phyloP scores from a whole-genome alignment of 2,113 vertebrate species.

The Acanthochromis polyacanthus region DNA sequence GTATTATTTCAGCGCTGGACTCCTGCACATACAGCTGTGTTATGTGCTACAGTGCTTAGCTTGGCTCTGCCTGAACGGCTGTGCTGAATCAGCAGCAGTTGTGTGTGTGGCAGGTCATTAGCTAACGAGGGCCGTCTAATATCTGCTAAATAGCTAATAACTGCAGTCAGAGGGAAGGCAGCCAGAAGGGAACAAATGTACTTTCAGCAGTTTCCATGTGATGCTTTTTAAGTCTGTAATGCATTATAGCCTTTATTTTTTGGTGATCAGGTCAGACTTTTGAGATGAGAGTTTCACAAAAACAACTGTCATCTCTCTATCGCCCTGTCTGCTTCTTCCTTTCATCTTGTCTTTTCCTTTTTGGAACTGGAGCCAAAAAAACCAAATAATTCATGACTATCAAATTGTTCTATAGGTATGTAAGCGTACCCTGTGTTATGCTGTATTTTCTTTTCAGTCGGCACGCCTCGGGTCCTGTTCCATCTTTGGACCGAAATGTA shows the following conservation, averaged over 20 bases:
- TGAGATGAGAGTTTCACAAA: slow-evolving; percentile 3
- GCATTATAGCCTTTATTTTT: slow-evolving; percentile 1
- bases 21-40: background rate
- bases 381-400: background rate
- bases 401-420: slow-evolving; percentile 1
- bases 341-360: slow-evolving; percentile 16
- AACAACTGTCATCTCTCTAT: background rate
- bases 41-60: background rate
- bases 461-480: background rate
- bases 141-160: slow-evolving; percentile 69
- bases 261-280: background rate
- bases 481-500: slow-evolving; percentile 11
- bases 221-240: slow-evolving; percentile 28
- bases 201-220: slow-evolving; percentile 28
- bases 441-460: slow-evolving; percentile 4
- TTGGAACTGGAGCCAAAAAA: slow-evolving; percentile 4
- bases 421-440: background rate
- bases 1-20: slow-evolving; percentile 1
- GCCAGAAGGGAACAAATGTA: slow-evolving; percentile 39
- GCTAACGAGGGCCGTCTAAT: slow-evolving; percentile 63
- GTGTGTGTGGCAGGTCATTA: slow-evolving; percentile 58
- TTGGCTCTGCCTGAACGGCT: slow-evolving; percentile 37
- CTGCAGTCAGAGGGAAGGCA: slow-evolving; percentile 36
- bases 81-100: slow-evolving; percentile 60
- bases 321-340: background rate